These are phyloP conservation scores for Vireo griseus DNA, from an alignment of 2,797 vertebrate genomes.

Conservation along the genomic window DNA sequence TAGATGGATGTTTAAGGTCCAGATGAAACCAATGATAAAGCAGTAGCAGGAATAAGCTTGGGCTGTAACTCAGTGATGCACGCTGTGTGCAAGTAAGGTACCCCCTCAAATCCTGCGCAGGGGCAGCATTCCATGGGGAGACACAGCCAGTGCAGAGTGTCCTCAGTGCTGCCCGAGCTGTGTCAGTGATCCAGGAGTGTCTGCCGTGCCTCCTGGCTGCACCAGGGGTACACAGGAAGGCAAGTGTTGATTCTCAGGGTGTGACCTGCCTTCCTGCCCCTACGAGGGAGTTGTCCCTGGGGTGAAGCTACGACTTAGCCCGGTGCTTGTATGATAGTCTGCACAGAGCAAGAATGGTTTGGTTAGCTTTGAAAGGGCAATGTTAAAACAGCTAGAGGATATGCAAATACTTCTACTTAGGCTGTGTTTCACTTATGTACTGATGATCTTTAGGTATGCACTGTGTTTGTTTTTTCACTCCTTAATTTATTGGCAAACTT, in stretches of 20 bases:
- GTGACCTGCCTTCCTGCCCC: background rate
- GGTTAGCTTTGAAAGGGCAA: constrained; percentile 14
- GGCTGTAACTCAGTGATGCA: constrained; percentile 12
- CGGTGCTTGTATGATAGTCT: background rate
- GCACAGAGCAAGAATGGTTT: background rate
- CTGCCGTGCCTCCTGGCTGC: background rate
- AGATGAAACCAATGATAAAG: constrained; percentile 69
- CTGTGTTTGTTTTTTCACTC: constrained; percentile 30
- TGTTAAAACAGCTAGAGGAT: constrained; percentile 13
- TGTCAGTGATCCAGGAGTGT: constrained; percentile 5
- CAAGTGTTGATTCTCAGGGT: background rate
- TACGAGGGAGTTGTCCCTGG: background rate
- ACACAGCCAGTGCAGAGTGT: background rate
- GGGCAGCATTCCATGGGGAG: background rate
- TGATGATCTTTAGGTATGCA: constrained; percentile 43
- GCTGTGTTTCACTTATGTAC: constrained; percentile 21
- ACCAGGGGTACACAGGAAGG: background rate
- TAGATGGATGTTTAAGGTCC: constrained; percentile 56
- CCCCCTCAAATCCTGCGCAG: background rate
- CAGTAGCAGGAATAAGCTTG: constrained; percentile 16
- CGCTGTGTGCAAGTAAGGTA: background rate
- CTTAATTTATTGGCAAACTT: constrained; percentile 45
- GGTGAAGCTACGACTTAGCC: background rate
- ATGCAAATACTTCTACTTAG: constrained; percentile 25
- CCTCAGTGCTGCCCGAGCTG: background rate